Conservation (phyloP, 2,797 vertebrate species). For the Pogonophryne albipinna region DNA sequence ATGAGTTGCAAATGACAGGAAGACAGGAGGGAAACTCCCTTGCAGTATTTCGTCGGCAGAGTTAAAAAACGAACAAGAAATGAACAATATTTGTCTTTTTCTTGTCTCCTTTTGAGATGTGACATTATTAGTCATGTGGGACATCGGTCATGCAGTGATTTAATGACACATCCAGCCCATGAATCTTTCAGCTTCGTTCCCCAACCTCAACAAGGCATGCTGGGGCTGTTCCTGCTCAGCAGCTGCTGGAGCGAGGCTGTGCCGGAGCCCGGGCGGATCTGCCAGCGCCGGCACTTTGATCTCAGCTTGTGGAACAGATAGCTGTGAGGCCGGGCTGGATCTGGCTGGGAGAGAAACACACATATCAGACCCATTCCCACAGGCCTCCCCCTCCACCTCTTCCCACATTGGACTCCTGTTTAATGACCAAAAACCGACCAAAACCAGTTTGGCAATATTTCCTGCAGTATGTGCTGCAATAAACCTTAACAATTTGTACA, state of each 20-base stretch:
- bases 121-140: constrained; percentile 81
- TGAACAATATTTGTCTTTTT: constrained; percentile 76
- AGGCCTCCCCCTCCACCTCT: background rate
- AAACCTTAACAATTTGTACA: background rate
- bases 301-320: constrained; percentile 84
- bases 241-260: constrained; percentile 78
- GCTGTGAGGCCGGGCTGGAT: constrained; percentile 78
- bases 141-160: constrained; percentile 87
- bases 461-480: background rate
- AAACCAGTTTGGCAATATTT: background rate
- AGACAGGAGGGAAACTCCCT: constrained; percentile 17
- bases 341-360: constrained; percentile 49
- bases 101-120: constrained; percentile 79
- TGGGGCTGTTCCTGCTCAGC: constrained; percentile 83
- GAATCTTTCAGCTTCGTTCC: constrained; percentile 82
- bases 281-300: constrained; percentile 84
- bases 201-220: constrained; percentile 73
- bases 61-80: constrained; percentile 52
- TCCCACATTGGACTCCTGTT: background rate
- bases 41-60: constrained; percentile 36
- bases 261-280: constrained; percentile 64
- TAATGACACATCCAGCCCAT: constrained; percentile 86
- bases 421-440: constrained; percentile 13
- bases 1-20: constrained; percentile 24
- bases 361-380: constrained; percentile 38